These are phyloP conservation scores for Lasiommata megera DNA, from an alignment of 2,888 invertebrate species.

Conservation along the genomic window DNA sequence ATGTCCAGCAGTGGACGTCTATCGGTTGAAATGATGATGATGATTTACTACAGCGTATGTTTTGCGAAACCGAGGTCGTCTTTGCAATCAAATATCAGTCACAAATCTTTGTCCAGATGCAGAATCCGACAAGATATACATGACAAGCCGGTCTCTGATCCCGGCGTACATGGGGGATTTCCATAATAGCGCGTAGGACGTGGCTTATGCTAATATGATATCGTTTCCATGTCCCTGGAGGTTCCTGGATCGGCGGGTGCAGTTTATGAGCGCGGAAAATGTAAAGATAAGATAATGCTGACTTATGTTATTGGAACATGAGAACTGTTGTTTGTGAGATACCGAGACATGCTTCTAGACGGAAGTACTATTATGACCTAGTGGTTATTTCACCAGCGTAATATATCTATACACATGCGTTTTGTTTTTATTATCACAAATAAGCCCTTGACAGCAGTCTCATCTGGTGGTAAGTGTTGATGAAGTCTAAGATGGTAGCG, in stretches of 20 bases:
- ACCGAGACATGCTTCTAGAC: background rate
- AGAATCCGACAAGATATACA: constrained; percentile 1
- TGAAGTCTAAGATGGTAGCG: too few species aligned
- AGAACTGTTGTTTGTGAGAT: background rate
- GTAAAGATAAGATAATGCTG: background rate
- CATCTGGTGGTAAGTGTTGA: too few species aligned
- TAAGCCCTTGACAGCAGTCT: too few species aligned
- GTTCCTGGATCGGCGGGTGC: constrained; percentile 7
- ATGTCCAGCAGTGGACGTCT: too few species aligned
- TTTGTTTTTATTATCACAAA: too few species aligned
- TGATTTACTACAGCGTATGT: too few species aligned
- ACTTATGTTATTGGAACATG: constrained; percentile 6
- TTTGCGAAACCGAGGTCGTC: too few species aligned
- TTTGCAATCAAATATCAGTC: too few species aligned
- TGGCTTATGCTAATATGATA: constrained; percentile 23
- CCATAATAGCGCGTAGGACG: constrained; percentile 9
- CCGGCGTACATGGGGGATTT: constrained; percentile 2
- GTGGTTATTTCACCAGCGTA: too few species aligned
- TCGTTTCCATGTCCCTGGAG: constrained; percentile 8
- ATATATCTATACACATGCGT: too few species aligned
- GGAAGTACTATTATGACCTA: too few species aligned
- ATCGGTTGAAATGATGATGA: too few species aligned
- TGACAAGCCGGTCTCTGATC: background rate
- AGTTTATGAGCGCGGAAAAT: constrained; percentile 1
- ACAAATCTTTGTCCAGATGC: background rate